Evolutionary conservation across 2,797 vertebrate genomes (phyloP).

Genomic region (Nothura maculosa): DNA sequence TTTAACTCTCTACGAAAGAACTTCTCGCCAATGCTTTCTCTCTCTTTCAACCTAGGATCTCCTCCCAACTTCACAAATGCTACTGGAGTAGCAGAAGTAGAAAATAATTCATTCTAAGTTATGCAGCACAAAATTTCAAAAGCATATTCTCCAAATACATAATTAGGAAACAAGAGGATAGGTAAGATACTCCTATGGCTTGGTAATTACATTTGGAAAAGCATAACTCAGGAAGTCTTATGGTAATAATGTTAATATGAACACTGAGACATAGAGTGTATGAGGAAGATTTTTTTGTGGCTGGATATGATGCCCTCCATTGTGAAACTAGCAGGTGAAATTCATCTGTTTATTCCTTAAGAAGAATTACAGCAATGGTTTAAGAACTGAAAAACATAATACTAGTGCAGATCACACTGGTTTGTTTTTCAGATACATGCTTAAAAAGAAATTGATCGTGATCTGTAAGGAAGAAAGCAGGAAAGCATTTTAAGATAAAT

Average conservation of each 20-base stretch:
- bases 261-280: not conserved
- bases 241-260: not conserved
- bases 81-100: not conserved
- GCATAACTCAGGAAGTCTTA: not conserved
- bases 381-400: not conserved
- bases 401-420: not conserved
- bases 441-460: not conserved
- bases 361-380: not conserved
- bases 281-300: not conserved
- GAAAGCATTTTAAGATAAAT: not conserved
- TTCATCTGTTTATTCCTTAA: not conserved
- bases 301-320: not conserved
- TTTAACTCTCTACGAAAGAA: not conserved
- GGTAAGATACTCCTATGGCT: not conserved
- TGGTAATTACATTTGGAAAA: constrained; percentile 10
- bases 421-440: not conserved
- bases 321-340: not conserved
- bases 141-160: not conserved
- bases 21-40: not conserved
- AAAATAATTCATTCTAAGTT: not conserved
- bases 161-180: not conserved
- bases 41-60: not conserved
- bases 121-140: not conserved
- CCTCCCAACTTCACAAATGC: not conserved
- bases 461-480: not conserved